phyloP scores from a whole-genome alignment of 2,797 vertebrate genomes.

The Petrocephalus schoutedeni region DNA sequence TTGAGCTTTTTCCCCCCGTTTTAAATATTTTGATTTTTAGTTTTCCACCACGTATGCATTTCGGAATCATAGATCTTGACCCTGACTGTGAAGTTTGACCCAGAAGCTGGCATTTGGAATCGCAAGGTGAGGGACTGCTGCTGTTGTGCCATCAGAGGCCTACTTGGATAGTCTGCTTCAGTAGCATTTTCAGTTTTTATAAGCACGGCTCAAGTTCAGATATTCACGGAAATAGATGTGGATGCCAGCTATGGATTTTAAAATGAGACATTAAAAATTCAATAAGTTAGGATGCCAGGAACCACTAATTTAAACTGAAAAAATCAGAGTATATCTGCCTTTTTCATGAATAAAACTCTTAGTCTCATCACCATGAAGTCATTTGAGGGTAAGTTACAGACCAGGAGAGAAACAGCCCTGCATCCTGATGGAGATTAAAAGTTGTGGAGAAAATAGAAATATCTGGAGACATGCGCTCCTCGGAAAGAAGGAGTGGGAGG shows the following conservation, averaged over 20 bases:
- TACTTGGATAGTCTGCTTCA: not conserved
- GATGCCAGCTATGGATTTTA: not conserved
- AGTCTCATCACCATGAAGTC: not conserved
- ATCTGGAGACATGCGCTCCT: not conserved
- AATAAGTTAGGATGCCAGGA: not conserved
- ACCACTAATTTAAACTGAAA: not conserved
- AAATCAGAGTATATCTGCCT: not conserved
- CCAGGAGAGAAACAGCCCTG: not conserved
- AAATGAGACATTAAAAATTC: not conserved
- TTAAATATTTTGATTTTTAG: not conserved
- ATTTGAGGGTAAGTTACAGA: not conserved
- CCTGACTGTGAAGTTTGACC: not conserved
- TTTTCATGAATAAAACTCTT: not conserved
- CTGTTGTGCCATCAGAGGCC: not conserved
- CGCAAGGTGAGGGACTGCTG: not conserved
- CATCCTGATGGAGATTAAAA: conserved; percentile 9
- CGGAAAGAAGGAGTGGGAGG: not conserved
- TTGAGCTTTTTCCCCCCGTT: not conserved
- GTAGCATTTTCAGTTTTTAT: not conserved
- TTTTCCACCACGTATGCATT: not conserved
- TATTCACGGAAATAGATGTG: not conserved
- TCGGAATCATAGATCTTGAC: not conserved
- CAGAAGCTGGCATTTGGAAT: not conserved
- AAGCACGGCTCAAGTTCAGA: not conserved
- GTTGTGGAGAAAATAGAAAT: not conserved